Conservation (phyloP, 2,797 vertebrate genomes). For the Chanos chanos region DNA sequence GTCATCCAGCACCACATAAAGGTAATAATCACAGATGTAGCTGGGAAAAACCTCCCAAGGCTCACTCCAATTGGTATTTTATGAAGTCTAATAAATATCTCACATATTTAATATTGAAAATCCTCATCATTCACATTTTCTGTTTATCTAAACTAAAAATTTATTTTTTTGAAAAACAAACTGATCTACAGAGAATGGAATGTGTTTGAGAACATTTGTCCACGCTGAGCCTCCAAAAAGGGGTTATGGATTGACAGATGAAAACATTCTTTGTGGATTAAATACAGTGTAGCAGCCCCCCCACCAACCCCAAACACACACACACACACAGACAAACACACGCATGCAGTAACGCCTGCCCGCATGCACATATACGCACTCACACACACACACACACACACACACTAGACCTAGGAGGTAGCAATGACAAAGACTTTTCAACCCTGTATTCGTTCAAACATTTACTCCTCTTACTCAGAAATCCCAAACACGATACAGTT, state of each 20-base stretch:
- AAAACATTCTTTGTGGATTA: not conserved
- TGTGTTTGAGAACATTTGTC: not conserved
- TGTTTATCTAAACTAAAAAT: not conserved
- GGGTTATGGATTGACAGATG: not conserved
- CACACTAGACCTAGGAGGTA: not conserved
- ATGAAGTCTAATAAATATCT: not conserved
- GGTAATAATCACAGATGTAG: not conserved
- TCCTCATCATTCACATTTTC: not conserved
- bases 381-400: not conserved
- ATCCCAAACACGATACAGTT: too few species aligned
- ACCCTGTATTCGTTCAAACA: too few species aligned
- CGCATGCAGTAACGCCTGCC: too few species aligned
- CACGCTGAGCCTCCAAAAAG: not conserved
- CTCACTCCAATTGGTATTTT: not conserved
- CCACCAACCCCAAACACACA: too few species aligned
- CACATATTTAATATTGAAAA: not conserved
- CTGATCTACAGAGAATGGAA: not conserved
- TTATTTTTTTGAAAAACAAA: not conserved
- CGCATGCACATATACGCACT: not conserved
- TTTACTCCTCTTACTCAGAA: too few species aligned
- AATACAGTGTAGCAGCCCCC: too few species aligned
- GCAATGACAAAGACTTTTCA: too few species aligned
- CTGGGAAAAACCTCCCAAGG: not conserved
- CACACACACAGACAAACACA: too few species aligned
- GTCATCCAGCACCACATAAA: not conserved